phyloP scores from a whole-genome alignment of 2,113 vertebrate genomes.

The Caretta caretta region DNA sequence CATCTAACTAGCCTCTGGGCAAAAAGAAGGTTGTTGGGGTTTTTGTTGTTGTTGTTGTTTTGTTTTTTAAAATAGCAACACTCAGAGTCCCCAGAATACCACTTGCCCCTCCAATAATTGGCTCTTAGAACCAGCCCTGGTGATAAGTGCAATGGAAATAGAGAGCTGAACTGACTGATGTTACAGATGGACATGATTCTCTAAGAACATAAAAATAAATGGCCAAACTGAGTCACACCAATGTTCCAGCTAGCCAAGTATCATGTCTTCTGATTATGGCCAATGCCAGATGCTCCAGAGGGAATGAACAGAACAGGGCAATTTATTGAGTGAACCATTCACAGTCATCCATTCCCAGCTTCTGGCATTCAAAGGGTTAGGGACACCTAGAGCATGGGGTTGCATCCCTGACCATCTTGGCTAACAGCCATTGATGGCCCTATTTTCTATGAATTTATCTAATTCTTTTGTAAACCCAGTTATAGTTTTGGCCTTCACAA shows the following conservation, averaged over 20 bases:
- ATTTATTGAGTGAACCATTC: background rate
- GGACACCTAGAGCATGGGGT: background rate
- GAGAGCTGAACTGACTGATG: background rate
- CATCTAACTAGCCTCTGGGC: background rate
- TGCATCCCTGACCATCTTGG: background rate
- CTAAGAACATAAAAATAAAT: background rate
- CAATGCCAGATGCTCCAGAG: background rate
- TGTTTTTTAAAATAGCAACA: background rate
- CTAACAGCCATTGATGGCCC: background rate
- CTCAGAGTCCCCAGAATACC: background rate
- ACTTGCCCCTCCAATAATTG: background rate
- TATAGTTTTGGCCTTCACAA: background rate
- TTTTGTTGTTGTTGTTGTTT: background rate
- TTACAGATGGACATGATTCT: background rate
- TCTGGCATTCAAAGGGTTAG: background rate
- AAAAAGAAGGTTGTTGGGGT: no score
- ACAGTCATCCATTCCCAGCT: background rate
- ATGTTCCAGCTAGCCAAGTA: background rate
- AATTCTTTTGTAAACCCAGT: background rate
- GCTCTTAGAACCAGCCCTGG: background rate
- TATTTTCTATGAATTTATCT: background rate
- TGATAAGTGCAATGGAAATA: background rate
- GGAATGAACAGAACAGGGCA: background rate
- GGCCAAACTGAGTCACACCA: background rate
- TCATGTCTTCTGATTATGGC: background rate